phyloP scores from a whole-genome alignment of 2,888 invertebrate genomes.

The Euzophera pinguis region DNA sequence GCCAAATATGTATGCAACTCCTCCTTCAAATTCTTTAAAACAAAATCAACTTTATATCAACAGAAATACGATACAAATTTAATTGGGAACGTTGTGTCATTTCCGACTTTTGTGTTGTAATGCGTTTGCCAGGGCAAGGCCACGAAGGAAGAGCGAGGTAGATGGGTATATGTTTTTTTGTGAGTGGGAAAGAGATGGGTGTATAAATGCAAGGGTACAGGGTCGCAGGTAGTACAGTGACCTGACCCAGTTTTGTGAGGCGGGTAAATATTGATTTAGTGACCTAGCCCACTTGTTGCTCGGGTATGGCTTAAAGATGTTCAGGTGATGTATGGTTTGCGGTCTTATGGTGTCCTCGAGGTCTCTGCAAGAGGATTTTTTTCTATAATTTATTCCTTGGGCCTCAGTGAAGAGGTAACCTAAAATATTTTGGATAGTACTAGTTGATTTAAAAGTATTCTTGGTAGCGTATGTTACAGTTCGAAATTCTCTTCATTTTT shows the following conservation, averaged over 20 bases:
- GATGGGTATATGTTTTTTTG: conserved; percentile 27
- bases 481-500: too few species aligned
- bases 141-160: conserved; percentile 43
- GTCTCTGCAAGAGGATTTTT: not conserved
- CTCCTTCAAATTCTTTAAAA: conserved; percentile 24
- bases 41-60: conserved; percentile 33
- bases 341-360: conserved; percentile 3
- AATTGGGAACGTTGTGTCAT: conserved; percentile 49
- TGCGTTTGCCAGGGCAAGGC: conserved; percentile 59
- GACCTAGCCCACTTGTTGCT: conserved; percentile 66
- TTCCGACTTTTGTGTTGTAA: conserved; percentile 70
- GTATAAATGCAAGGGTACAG: conserved; percentile 67
- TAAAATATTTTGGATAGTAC: too few species aligned
- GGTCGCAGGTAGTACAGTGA: conserved; percentile 69
- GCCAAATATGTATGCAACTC: conserved; percentile 42
- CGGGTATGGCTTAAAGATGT: conserved; percentile 34
- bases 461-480: too few species aligned
- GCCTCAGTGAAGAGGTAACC: too few species aligned
- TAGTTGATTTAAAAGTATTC: too few species aligned
- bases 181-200: conserved; percentile 39
- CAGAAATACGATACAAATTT: conserved; percentile 48
- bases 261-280: conserved; percentile 74
- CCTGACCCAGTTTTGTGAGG: conserved; percentile 74
- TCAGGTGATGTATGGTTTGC: conserved; percentile 22
- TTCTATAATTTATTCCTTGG: too few species aligned